These are phyloP conservation scores for Setipinna tenuifilis DNA, from an alignment of 2,797 vertebrate genomes.

Conservation along the genomic window DNA sequence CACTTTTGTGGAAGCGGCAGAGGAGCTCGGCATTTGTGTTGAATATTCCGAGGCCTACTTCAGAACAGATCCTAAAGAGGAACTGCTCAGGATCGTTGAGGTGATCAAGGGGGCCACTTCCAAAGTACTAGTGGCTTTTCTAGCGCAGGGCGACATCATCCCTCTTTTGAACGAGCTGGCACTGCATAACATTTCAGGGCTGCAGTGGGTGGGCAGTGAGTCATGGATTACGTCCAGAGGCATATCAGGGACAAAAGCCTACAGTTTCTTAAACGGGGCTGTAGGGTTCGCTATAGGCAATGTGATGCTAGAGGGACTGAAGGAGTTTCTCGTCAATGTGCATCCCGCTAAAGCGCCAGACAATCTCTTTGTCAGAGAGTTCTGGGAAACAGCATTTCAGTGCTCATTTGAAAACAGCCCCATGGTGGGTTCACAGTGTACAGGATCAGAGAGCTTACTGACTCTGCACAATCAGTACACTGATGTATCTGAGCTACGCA, in stretches of 20 bases:
- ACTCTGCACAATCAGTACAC: conserved; percentile 45
- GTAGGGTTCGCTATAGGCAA: conserved; percentile 54
- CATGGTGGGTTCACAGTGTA: conserved; percentile 28
- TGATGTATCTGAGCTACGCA: conserved; percentile 45
- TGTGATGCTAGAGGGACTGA: conserved; percentile 42
- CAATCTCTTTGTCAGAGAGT: conserved; percentile 46
- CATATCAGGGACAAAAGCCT: conserved; percentile 36
- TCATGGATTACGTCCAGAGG: conserved; percentile 51
- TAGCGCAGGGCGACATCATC: conserved; percentile 52
- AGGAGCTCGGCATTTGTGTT: conserved; percentile 70
- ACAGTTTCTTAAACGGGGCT: conserved; percentile 45
- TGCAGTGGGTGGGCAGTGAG: conserved; percentile 55
- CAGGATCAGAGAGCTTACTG: conserved; percentile 45
- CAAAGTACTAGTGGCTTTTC: conserved; percentile 58
- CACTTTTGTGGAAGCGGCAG: conserved; percentile 68
- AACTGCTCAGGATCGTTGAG: conserved; percentile 52
- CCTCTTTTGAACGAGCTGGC: conserved; percentile 48
- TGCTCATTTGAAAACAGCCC: conserved; percentile 36
- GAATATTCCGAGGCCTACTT: conserved; percentile 69
- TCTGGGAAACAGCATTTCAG: conserved; percentile 48
- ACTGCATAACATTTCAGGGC: conserved; percentile 45
- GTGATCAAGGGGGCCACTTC: conserved; percentile 60
- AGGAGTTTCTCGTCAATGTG: conserved; percentile 49
- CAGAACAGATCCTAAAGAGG: conserved; percentile 58
- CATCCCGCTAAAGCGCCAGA: conserved; percentile 40